Percentiles rank a stretch among this genome's conserved stretches.
phyloP scores from a whole-genome alignment of 2,888 invertebrate species.

The Thymelicus sylvestris region DNA sequence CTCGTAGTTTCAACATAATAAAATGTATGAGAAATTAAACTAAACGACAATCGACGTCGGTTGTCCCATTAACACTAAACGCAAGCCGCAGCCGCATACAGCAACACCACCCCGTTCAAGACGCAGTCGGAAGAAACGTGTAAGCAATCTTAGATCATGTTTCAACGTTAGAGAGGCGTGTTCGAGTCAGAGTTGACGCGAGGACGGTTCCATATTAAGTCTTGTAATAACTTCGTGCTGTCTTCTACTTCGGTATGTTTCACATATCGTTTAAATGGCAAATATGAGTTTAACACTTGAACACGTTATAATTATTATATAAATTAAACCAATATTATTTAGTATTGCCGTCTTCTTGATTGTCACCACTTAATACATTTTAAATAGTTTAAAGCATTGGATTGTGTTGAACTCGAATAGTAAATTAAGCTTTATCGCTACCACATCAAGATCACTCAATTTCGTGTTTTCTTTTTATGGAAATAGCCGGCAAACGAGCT shows the following conservation, averaged over 20 bases:
- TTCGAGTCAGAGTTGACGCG: conserved; percentile 11
- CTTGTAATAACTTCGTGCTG: conserved; percentile 5
- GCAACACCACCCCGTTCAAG: neutral
- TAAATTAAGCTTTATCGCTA: no score
- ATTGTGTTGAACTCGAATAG: no score
- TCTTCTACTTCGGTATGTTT: neutral
- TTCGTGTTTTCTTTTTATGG: no score
- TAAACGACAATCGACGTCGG: no score
- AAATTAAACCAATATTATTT: neutral
- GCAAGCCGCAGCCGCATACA: conserved; percentile 7
- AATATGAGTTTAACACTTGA: neutral
- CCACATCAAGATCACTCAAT: no score
- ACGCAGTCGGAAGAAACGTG: conserved; percentile 16
- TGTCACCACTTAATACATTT: no score
- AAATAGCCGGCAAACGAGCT: no score
- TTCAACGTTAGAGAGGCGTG: conserved; percentile 20
- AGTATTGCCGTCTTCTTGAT: neutral
- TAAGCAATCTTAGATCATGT: conserved; percentile 26
- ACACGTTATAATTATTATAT: neutral
- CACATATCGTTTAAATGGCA: neutral
- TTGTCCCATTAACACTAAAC: neutral
- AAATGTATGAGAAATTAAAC: no score
- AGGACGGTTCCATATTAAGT: conserved; percentile 21
- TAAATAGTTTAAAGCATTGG: no score
- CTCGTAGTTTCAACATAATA: no score